phyloP scores from a whole-genome alignment of 2,113 vertebrate species.

The Emydura subglobosa region DNA sequence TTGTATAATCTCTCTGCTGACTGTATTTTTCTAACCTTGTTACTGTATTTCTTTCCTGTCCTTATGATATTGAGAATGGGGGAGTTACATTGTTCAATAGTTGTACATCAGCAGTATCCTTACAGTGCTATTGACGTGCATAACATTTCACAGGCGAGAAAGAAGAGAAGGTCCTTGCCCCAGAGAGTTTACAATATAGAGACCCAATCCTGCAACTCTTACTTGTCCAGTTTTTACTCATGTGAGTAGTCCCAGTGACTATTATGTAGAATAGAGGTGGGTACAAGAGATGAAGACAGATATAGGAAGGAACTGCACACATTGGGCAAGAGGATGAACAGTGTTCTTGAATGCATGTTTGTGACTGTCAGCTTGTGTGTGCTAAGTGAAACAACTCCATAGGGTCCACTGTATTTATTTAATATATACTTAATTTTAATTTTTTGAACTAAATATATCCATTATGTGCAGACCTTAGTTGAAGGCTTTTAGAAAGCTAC shows the following conservation, averaged over 20 bases:
- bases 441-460: constrained; percentile 16
- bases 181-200: background rate
- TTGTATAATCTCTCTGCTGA: background rate
- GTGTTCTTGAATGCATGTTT: background rate
- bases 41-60: background rate
- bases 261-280: background rate
- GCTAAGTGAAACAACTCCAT: background rate
- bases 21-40: background rate
- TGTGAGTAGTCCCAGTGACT: background rate
- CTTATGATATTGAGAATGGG: background rate
- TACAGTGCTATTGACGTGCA: background rate
- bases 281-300: background rate
- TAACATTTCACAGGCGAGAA: too few species aligned
- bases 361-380: background rate
- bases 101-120: background rate
- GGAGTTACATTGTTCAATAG: background rate
- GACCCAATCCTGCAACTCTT: background rate
- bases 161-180: too few species aligned
- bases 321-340: background rate
- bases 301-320: background rate
- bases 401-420: background rate
- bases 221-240: background rate
- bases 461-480: constrained; percentile 23
- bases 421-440: background rate
- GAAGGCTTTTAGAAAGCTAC: constrained; percentile 48